A percentile compares a stretch with the other conserved stretches of the same genome.
Evolutionary conservation across 1,140 invertebrate species (phyloP).

Genomic region (Ridgeia piscesae): DNA sequence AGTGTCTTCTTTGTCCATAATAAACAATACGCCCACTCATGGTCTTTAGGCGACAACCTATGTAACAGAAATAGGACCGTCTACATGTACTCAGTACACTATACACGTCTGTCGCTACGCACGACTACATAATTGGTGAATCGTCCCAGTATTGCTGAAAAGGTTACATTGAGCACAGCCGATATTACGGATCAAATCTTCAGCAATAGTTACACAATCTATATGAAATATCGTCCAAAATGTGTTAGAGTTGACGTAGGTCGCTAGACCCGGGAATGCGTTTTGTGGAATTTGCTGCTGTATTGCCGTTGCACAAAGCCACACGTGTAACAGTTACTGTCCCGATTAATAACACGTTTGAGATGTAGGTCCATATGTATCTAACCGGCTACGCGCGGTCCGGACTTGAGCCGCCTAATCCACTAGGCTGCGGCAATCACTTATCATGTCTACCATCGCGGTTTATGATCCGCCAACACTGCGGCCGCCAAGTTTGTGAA

Average conservation of each 20-base stretch:
- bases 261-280: neutral
- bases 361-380: neutral
- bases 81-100: neutral
- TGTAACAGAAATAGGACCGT: neutral
- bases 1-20: neutral
- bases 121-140: neutral
- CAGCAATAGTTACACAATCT: too few relatives aligned
- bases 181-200: too few relatives aligned
- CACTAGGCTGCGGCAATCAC: neutral
- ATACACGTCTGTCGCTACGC: neutral
- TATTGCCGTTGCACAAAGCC: neutral
- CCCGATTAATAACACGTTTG: neutral
- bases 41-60: neutral
- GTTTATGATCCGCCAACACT: neutral
- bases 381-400: neutral
- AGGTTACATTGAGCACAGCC: neutral
- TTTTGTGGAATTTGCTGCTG: neutral
- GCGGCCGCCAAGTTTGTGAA: neutral
- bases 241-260: neutral
- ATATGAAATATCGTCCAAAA: neutral
- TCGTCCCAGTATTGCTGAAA: neutral
- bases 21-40: neutral
- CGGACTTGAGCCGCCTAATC: neutral
- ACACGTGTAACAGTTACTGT: too few relatives aligned
- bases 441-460: neutral